Base-by-base conservation (phyloP, 1,140 invertebrate genomes). In the Sycobia sp. region DNA sequence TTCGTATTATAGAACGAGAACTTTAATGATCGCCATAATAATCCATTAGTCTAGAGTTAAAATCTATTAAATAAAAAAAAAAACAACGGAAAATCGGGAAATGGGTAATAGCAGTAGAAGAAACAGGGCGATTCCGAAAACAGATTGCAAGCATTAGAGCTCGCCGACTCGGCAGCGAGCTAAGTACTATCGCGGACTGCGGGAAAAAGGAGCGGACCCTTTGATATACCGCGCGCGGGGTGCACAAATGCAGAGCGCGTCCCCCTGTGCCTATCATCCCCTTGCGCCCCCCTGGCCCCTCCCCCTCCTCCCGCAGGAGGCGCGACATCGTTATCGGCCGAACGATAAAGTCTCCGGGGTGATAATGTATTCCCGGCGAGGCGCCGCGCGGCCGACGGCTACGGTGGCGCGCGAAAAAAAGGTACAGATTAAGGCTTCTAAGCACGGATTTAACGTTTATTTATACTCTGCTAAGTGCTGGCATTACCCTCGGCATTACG, bases 371-470 rank as follows among this genome's bases (percentile, higher is more conserved):
- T 81, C 79, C 63, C 32, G 51, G 51, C 14, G 50, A 27, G 50
- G n/a, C 27, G 44, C 13, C 29, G n/a, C n/a, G n/a, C n/a, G 36
- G 11, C 29, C 11, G 29, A 11, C 32, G 18, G 2, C 38, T n/a
- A n/a, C 38, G 57, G 57, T 50, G 56, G 70, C 69, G 67, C 72
- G 60, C 60, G 60, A 65, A 68, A 54, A 71, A 72, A 76, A 81
- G 79, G 75, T 80, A 81, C 73, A 80, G 76, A 82, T 81, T 80
- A 80, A 82, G 76, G 63, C 74, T 73, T 70, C 79, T 77, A 77
- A 80, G 79, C 78, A 78, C 76, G 77, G 80, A 82, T 82, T 80
- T 81, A 80, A 79, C 74, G 79, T 76, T 80, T 82, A 82, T 82
- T 82, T 82, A 82, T 81, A 79, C 75, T 75, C 72, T 69, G 76